Base-by-base conservation (phyloP, 2,888 invertebrate genomes). In the Cheilosia variabilis region DNA sequence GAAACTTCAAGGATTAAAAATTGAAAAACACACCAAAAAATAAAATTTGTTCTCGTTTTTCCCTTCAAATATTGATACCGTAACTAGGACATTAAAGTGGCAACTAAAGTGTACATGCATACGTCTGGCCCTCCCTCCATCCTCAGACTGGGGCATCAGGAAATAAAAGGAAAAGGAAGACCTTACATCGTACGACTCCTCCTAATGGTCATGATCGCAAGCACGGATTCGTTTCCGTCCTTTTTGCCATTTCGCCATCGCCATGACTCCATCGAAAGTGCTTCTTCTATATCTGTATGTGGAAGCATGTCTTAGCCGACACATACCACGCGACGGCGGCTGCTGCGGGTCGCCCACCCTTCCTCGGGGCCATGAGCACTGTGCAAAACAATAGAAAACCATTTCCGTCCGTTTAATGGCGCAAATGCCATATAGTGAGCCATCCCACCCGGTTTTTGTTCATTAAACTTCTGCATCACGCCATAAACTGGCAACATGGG, bases 391-490 rank as follows among this genome's bases (percentile, higher is more conserved):
- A 84, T 80, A 76, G 80, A 71, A 84, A 76, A 80, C 65, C 80
- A 76, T 84, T 84, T 80, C 84, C 84, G 84, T 84, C 71, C 65
- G 60, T 71, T 84, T 75, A 84, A 84, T 84, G 84, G 71, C 37
- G 9, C 31, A 65, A 65, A 79, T 75, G 58, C 43, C 52, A 65
- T 63, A 75, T 15, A 22, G 19, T 55, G 68, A 73, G 71, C 37
- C 45, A 62, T 72, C 41, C 19, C 19, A 47, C 45, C 27, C 41
- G 69, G 69, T 68, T 73, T 68, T 69, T 84, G 65, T 84, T 84
- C 79, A 84, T 84, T 84, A 79, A 84, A 84, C 75, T 80, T 75
- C 60, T 75, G 80, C 79, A 80, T 80, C 80, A 66, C 66, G 80
- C 75, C 60, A 84, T 80, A 75, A 80, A 68, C 57, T 50, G 66